These are phyloP conservation scores for Ericerus pela DNA, from an alignment of 1,140 invertebrate genomes.

Conservation along the genomic window DNA sequence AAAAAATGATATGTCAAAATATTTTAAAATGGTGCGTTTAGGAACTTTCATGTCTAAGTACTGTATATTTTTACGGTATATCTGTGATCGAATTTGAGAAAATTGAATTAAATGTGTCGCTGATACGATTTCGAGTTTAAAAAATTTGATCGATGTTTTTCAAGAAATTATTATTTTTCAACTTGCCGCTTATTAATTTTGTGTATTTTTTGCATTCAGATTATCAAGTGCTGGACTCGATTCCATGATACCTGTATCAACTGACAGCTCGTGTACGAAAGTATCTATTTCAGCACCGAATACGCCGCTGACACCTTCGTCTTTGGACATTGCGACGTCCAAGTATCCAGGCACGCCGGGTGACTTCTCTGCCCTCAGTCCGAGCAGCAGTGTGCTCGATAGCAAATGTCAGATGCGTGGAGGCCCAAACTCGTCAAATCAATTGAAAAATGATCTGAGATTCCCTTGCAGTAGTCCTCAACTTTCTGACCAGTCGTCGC, in stretches of 20 bases:
- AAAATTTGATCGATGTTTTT: no score
- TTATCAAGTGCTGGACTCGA: not conserved
- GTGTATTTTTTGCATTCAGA: not conserved
- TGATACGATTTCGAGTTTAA: no score
- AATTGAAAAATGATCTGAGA: conserved; percentile 28
- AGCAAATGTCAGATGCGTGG: not conserved
- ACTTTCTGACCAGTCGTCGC: not conserved
- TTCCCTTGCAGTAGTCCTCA: not conserved
- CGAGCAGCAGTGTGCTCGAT: conserved; percentile 23
- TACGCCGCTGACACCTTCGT: conserved; percentile 4
- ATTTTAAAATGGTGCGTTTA: no score
- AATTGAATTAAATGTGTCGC: no score
- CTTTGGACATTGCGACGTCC: conserved; percentile 31
- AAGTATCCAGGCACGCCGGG: conserved; percentile 30
- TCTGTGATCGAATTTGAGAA: no score
- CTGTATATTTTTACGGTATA: no score
- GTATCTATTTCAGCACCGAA: conserved; percentile 1
- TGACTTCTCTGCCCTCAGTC: conserved; percentile 27
- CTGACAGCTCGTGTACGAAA: not conserved
- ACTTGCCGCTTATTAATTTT: no score
- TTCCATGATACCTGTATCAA: not conserved
- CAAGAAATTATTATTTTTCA: no score
- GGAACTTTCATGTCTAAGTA: no score
- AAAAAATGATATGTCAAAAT: no score
- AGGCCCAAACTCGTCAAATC: not conserved